Evolutionary conservation across 2,113 vertebrate genomes (phyloP), one percentile per base, ranked within the genome.

Genomic region (Carollia perspicillata): DNA sequence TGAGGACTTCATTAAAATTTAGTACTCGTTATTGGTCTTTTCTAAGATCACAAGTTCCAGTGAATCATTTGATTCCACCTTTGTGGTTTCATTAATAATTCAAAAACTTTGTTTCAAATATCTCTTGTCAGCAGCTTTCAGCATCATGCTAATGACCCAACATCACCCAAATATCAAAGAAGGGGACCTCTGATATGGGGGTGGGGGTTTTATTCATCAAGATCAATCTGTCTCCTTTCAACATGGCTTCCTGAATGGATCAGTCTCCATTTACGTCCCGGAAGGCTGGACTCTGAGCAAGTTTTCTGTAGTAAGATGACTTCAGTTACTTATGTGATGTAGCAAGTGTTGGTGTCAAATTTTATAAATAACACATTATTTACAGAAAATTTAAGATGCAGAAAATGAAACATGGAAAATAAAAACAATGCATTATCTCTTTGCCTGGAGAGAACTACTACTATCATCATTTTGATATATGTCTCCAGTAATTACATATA

Each of bases 1-100:
- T 97, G 58, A 92, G 93, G 92, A 97, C 83, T 97, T 97, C 97
- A 98, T 98, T 98, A 98, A 98, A 98, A 98, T 98, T 98, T 98
- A 98, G 95, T 97, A 89, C 90, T 68, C 22, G 9, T 97, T 98
- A 98, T 84, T 97, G 80, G 84, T 97, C 93, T 96, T 97, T 97
- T 51, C 90, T 88, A 94, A 97, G 96, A 97, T 95, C 65, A 35
- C 4, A 13, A 49, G 40, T 96, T 96, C 72, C 89, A 93, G 4
- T 85, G 97, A 98, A 97, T 98, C 69, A 83, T 96, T 90, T 92
- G 84, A 97, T 97, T 97, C 91, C 97, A 89, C 81, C 97, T 95
- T 98, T 98, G 97, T 85, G 94, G 83, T 96, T 98, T 95, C 9
- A 0, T 98, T 98, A 98, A 98, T 97, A 98, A 98, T 98, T 98